A percentile compares a stretch with the other conserved stretches of the same genome.
These are phyloP conservation scores for Callocephalon fimbriatum DNA, from an alignment of 2,113 vertebrate genomes.

Conservation along the genomic window DNA sequence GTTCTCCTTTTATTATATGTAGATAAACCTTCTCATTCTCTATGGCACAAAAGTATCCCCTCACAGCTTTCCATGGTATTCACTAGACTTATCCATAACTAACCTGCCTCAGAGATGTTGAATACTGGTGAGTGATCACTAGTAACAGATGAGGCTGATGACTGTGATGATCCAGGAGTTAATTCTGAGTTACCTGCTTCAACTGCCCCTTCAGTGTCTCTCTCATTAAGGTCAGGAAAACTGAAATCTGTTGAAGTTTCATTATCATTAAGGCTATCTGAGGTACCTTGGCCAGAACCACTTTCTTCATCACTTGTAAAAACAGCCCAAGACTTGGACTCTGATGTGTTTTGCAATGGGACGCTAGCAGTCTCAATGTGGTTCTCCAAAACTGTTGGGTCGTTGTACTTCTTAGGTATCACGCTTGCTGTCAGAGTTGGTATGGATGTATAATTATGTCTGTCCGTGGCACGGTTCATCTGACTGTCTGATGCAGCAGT, in stretches of 20 bases:
- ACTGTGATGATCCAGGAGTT: slow-evolving; percentile 72
- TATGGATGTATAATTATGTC: slow-evolving; percentile 13
- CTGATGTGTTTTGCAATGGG: slow-evolving; percentile 53
- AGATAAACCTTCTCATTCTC: slow-evolving; percentile 14
- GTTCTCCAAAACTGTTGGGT: slow-evolving; percentile 74
- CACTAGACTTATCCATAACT: slow-evolving; percentile 70
- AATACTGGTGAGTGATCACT: slow-evolving; percentile 75
- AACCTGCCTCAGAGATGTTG: slow-evolving; percentile 84
- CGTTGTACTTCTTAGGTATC: slow-evolving; percentile 32
- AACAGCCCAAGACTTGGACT: slow-evolving; percentile 79
- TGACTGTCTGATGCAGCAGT: slow-evolving; percentile 49
- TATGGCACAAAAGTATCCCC: slow-evolving; percentile 34
- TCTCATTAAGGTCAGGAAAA: slow-evolving; percentile 88
- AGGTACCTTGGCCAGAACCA: slow-evolving; percentile 87
- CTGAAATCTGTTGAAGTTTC: slow-evolving; percentile 96
- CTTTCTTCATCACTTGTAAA: slow-evolving; percentile 88
- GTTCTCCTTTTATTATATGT: background rate
- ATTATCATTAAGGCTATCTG: slow-evolving; percentile 90
- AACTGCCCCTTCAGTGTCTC: slow-evolving; percentile 80
- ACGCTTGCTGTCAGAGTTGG: slow-evolving; percentile 12
- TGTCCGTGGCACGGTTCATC: slow-evolving; percentile 20
- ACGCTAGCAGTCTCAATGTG: slow-evolving; percentile 69
- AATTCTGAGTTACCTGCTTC: slow-evolving; percentile 88
- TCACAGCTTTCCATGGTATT: slow-evolving; percentile 25
- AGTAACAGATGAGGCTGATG: slow-evolving; percentile 76